Conservation (phyloP, 2,888 invertebrate genomes). For the Mamestra brassicae region DNA sequence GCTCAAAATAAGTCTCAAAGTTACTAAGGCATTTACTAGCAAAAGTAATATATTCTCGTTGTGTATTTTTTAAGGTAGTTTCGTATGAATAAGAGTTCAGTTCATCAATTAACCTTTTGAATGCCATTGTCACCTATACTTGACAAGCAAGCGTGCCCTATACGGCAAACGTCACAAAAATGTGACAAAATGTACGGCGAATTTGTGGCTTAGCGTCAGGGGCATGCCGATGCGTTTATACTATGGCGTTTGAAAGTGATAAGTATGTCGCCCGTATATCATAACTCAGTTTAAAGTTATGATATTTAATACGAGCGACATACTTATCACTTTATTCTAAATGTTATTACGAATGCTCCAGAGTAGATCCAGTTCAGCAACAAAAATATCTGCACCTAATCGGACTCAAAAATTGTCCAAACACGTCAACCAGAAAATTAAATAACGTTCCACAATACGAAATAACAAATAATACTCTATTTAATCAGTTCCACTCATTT, state of each 20-base stretch:
- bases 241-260: no score
- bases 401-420: not conserved
- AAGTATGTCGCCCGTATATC: no score
- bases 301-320: no score
- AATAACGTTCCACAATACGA: not conserved
- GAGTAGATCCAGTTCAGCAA: not conserved
- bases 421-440: not conserved
- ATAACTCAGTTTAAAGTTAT: no score
- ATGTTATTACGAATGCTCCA: not conserved
- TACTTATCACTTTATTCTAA: no score
- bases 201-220: no score
- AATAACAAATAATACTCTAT: conserved; percentile 23
- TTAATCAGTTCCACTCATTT: conserved; percentile 43
- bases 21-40: not conserved
- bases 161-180: no score
- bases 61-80: not conserved
- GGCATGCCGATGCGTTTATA: no score
- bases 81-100: not conserved
- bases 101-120: not conserved
- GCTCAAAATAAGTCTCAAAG: not conserved
- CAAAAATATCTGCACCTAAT: not conserved
- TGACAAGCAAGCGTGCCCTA: no score
- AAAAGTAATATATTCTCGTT: not conserved
- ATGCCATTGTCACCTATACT: no score
- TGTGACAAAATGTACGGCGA: no score